phyloP scores from a whole-genome alignment of 2,113 vertebrate species.

The Australoheros scitulus region DNA sequence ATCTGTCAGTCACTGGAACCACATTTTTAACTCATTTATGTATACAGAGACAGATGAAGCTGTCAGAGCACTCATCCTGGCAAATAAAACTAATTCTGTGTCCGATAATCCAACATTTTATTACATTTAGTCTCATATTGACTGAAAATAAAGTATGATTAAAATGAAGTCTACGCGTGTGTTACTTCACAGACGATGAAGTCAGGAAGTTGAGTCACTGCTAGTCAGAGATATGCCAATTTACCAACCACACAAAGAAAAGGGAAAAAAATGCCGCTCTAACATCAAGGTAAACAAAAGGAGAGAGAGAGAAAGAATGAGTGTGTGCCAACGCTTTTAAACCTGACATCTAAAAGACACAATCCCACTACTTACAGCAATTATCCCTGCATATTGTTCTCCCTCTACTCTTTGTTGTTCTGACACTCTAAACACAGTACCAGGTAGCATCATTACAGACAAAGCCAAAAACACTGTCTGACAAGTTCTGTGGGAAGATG shows the following conservation, averaged over 20 bases:
- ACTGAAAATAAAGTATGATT: constrained; percentile 2
- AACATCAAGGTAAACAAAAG: constrained; percentile 27
- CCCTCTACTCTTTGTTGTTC: constrained; percentile 37
- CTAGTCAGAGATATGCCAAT: not conserved
- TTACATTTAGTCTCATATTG: not conserved
- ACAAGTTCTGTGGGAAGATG: constrained; percentile 15
- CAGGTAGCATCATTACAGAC: constrained; percentile 39
- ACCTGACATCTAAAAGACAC: constrained; percentile 52
- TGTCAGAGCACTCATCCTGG: not conserved
- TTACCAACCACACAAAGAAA: constrained; percentile 19
- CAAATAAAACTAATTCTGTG: not conserved
- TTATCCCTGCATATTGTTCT: constrained; percentile 39
- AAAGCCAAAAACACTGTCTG: constrained; percentile 14
- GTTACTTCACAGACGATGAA: not conserved
- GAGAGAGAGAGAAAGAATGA: not conserved
- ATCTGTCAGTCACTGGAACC: not conserved
- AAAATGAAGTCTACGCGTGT: not conserved
- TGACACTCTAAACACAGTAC: constrained; percentile 28
- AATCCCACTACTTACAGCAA: constrained; percentile 48
- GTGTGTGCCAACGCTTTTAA: constrained; percentile 19
- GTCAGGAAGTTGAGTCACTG: constrained; percentile 15
- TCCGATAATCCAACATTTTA: not conserved
- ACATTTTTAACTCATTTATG: not conserved
- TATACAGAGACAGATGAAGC: constrained; percentile 2
- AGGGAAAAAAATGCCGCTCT: not conserved